Evolutionary conservation across 2,888 invertebrate species (phyloP).

Genomic region (Lacanobia oleracea): DNA sequence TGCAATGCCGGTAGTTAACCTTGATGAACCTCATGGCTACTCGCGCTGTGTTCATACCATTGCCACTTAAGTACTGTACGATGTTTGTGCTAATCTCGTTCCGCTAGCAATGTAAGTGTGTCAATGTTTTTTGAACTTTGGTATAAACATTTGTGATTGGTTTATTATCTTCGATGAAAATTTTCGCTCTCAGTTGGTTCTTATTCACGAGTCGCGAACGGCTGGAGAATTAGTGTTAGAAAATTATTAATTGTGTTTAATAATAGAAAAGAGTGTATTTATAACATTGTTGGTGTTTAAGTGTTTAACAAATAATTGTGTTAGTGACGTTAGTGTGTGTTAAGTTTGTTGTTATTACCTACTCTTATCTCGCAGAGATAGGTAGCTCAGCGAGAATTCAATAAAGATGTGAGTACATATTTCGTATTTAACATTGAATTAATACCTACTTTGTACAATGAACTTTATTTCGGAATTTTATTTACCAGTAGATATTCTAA

Average conservation of each 20-base stretch:
- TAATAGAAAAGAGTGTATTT: neutral
- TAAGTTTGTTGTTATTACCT: neutral
- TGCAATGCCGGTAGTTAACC: constrained; percentile 16
- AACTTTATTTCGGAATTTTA: too few relatives aligned
- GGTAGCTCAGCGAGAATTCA: neutral
- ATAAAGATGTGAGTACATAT: constrained; percentile 27
- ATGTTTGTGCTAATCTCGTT: constrained; percentile 38
- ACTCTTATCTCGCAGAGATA: constrained; percentile 26
- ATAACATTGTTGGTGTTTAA: neutral
- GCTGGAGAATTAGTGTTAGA: neutral
- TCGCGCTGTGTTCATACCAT: constrained; percentile 32
- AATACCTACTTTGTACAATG: too few relatives aligned
- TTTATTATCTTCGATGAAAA: constrained; percentile 15
- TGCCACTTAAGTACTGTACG: neutral
- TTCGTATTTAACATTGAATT: neutral
- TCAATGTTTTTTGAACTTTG: neutral
- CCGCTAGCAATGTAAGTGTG: constrained; percentile 34
- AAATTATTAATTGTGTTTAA: neutral
- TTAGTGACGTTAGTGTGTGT: neutral
- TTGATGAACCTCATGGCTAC: constrained; percentile 13
- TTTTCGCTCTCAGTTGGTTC: constrained; percentile 3
- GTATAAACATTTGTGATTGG: neutral
- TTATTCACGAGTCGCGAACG: neutral
- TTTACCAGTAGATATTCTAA: too few relatives aligned
- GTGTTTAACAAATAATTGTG: neutral